phyloP scores from a whole-genome alignment of 2,113 vertebrate species.

The Chitala chitala region DNA sequence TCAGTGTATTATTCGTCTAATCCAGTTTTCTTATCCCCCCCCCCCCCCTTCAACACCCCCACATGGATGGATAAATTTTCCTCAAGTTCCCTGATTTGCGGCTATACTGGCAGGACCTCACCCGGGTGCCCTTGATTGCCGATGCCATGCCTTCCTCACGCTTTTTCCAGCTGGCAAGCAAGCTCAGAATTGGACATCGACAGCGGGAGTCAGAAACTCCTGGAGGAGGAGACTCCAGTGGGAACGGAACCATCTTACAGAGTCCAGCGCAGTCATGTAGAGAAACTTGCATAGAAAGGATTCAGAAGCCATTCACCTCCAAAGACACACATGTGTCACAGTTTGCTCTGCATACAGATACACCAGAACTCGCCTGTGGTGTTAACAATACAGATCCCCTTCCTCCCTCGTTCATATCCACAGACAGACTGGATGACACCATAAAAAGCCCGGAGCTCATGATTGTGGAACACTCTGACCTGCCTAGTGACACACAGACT shows the following conservation, averaged over 20 bases:
- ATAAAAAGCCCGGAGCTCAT: neutral
- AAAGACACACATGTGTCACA: neutral
- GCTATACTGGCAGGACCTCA: conserved; percentile 67
- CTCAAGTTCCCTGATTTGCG: conserved; percentile 59
- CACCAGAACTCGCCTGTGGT: neutral
- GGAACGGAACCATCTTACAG: neutral
- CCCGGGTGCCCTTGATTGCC: conserved; percentile 61
- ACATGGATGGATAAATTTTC: too few species aligned
- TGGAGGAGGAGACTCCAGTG: neutral
- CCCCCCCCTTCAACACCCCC: neutral
- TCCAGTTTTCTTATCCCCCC: neutral
- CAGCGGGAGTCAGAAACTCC: conserved; percentile 22
- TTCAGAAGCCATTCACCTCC: too few species aligned
- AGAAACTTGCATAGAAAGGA: neutral
- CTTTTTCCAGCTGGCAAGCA: conserved; percentile 52
- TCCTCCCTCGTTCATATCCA: neutral
- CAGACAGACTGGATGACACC: neutral
- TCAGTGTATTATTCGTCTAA: too few species aligned
- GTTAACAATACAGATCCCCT: neutral
- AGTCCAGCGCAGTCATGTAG: neutral
- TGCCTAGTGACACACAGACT: neutral
- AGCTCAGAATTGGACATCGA: conserved; percentile 47
- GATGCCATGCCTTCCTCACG: conserved; percentile 57
- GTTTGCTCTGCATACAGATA: neutral
- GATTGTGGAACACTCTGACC: neutral